Evolutionary conservation across 2,797 vertebrate genomes (phyloP).

Genomic region (Sebastolobus alascanus): DNA sequence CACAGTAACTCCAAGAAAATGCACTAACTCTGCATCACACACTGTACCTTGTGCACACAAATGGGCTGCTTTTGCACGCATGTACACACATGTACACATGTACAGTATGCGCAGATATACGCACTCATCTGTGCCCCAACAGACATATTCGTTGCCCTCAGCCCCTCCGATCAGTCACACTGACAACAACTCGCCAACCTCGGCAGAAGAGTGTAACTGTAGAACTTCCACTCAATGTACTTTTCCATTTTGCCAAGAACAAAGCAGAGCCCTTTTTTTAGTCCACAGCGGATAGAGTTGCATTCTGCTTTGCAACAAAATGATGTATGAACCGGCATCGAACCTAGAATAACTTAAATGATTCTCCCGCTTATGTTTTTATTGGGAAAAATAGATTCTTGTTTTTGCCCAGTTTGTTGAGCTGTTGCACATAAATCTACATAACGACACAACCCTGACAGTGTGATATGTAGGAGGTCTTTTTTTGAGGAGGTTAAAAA

Average conservation of each 20-base stretch:
- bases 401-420: background rate
- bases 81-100: background rate
- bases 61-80: background rate
- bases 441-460: background rate
- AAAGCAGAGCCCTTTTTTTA: conserved; percentile 67
- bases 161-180: conserved; percentile 41
- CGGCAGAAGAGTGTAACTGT: conserved; percentile 65
- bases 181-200: conserved; percentile 62
- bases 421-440: background rate
- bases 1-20: conserved; percentile 2
- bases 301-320: conserved; percentile 12
- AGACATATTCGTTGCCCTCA: conserved; percentile 21
- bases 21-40: background rate
- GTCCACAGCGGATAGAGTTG: conserved; percentile 20
- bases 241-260: conserved; percentile 67
- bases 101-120: background rate
- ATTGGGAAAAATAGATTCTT: background rate
- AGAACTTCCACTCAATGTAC: conserved; percentile 55
- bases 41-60: background rate
- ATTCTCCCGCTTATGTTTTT: background rate
- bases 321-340: background rate
- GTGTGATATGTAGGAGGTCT: background rate
- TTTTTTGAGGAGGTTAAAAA: background rate
- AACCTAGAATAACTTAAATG: background rate
- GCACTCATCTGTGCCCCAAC: conserved; percentile 26